phyloP scores from a whole-genome alignment of 2,888 invertebrate genomes.

The Sarcophaga subvicina region DNA sequence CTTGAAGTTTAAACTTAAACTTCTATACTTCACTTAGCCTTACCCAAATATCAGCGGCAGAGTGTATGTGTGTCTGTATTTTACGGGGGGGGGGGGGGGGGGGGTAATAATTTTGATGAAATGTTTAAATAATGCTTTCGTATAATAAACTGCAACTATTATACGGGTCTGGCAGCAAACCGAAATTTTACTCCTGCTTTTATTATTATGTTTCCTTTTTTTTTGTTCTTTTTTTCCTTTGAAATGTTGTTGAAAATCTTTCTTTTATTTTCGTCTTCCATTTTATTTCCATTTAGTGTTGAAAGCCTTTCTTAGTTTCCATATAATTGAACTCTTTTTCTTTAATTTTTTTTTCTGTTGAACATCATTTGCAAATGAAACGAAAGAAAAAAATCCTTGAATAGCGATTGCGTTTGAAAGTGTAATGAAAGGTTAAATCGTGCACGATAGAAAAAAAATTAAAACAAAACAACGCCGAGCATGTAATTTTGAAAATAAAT shows the following conservation, averaged over 20 bases:
- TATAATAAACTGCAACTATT: slow-evolving; percentile 58
- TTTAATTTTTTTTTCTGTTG: slow-evolving; percentile 2
- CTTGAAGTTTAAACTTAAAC: too few relatives aligned
- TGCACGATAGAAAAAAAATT: slow-evolving; percentile 11
- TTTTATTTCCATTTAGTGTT: slow-evolving; percentile 11
- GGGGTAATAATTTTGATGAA: slow-evolving; percentile 40
- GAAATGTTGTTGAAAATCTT: slow-evolving; percentile 50
- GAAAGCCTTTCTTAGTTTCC: slow-evolving; percentile 28
- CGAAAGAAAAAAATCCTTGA: not conserved
- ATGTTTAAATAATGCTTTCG: slow-evolving; percentile 58
- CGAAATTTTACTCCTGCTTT: slow-evolving; percentile 41
- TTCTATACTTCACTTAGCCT: too few relatives aligned
- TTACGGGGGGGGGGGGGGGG: too few relatives aligned
- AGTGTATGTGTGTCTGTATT: too few relatives aligned
- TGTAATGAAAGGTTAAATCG: slow-evolving; percentile 61
- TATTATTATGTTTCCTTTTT: not conserved
- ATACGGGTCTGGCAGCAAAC: slow-evolving; percentile 47
- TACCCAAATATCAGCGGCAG: too few relatives aligned
- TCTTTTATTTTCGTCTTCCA: not conserved
- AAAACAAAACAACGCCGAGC: not conserved
- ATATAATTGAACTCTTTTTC: not conserved
- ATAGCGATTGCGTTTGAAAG: slow-evolving; percentile 36
- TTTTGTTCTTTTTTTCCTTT: not conserved
- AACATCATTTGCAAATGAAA: slow-evolving; percentile 53
- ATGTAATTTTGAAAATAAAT: too few relatives aligned